Evolutionary conservation across 1,140 invertebrate species (phyloP).

Genomic region (Lordiphosa collinella): DNA sequence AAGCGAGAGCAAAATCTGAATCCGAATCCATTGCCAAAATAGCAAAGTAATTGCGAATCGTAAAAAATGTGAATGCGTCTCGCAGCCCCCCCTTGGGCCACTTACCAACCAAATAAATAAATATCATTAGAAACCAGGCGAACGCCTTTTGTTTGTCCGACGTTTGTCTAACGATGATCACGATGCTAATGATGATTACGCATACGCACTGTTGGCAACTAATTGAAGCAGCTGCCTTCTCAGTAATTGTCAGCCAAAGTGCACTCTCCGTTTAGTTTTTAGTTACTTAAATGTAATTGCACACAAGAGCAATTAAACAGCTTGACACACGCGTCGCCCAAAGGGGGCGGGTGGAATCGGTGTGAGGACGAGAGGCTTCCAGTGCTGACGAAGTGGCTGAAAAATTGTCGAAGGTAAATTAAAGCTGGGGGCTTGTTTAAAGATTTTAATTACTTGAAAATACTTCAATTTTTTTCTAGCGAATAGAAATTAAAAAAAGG

Average conservation of each 20-base stretch:
- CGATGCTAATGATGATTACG: slow-evolving; percentile 39
- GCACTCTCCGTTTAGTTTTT: slow-evolving; percentile 33
- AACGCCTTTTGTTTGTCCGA: not conserved
- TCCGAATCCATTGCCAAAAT: slow-evolving; percentile 54
- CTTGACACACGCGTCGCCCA: slow-evolving; percentile 39
- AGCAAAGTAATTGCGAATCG: slow-evolving; percentile 72
- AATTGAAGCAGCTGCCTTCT: slow-evolving; percentile 12
- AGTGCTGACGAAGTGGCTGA: not conserved
- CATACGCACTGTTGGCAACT: slow-evolving; percentile 40
- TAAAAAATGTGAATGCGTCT: slow-evolving; percentile 39
- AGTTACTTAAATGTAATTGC: slow-evolving; percentile 67
- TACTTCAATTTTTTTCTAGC: too few relatives aligned
- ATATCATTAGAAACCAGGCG: slow-evolving; percentile 1
- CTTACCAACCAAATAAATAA: slow-evolving; percentile 19
- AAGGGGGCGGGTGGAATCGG: not conserved
- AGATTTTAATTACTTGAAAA: too few relatives aligned
- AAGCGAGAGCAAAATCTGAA: not conserved
- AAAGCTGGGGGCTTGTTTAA: too few relatives aligned
- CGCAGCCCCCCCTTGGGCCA: slow-evolving; percentile 17
- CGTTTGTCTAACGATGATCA: slow-evolving; percentile 19
- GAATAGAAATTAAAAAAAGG: too few relatives aligned
- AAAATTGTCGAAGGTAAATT: too few relatives aligned
- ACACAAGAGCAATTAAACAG: slow-evolving; percentile 66
- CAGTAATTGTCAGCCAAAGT: slow-evolving; percentile 51
- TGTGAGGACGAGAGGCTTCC: not conserved